phyloP scores from a whole-genome alignment of 2,113 vertebrate species.

The Misgurnus anguillicaudatus region DNA sequence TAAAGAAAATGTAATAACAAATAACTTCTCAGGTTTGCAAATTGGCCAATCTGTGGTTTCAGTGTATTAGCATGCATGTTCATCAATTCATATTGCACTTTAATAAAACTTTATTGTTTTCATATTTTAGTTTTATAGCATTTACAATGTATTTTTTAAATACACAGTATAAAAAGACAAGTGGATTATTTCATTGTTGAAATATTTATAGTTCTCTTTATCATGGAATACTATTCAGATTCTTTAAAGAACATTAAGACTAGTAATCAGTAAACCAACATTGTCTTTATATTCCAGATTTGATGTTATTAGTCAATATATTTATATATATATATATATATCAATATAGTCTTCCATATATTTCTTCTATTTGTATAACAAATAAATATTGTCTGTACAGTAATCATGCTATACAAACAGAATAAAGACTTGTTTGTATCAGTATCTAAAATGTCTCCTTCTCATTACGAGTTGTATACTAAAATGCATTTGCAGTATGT shows the following conservation, averaged over 20 bases:
- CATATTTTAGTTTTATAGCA: neutral
- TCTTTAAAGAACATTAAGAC: neutral
- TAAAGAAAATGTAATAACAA: too few relatives aligned
- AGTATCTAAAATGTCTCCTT: slow-evolving; percentile 3
- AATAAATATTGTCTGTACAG: slow-evolving; percentile 16
- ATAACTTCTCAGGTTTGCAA: too few relatives aligned
- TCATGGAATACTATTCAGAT: slow-evolving; percentile 16
- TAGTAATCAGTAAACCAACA: neutral
- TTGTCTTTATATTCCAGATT: slow-evolving; percentile 12
- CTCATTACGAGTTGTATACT: slow-evolving; percentile 10
- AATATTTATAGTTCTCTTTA: neutral
- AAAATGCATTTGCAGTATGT: neutral
- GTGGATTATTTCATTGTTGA: neutral
- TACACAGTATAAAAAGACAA: neutral
- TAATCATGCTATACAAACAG: neutral
- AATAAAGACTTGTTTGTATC: slow-evolving; percentile 2
- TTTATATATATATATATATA: too few relatives aligned
- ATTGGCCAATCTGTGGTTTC: neutral
- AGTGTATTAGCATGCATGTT: neutral
- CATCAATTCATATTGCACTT: neutral
- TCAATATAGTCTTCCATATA: slow-evolving; percentile 7
- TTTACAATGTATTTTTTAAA: neutral
- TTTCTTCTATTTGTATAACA: slow-evolving; percentile 32
- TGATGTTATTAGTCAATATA: slow-evolving; percentile 7
- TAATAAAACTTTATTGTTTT: neutral